phyloP scores from a whole-genome alignment of 2,797 vertebrate genomes.

The Karalla daura region DNA sequence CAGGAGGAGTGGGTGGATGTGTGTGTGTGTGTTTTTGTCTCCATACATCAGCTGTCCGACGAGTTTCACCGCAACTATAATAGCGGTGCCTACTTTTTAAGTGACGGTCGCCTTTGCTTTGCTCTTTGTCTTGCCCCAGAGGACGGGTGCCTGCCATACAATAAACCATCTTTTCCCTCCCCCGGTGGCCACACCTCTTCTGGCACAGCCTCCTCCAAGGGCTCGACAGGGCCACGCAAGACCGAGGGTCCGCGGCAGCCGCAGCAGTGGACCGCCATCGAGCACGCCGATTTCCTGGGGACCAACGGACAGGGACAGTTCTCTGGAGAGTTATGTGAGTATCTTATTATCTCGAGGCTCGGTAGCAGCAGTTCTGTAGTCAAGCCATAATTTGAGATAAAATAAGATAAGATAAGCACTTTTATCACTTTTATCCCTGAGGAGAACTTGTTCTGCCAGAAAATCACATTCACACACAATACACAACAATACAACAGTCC shows the following conservation, averaged over 20 bases:
- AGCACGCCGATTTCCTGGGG: conserved; percentile 94
- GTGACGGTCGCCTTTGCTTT: conserved; percentile 4
- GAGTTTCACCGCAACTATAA: conserved; percentile 41
- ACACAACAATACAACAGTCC: no score
- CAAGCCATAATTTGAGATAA: background rate
- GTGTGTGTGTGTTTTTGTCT: conserved; percentile 55
- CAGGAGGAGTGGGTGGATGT: conserved; percentile 17
- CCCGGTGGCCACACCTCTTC: conserved; percentile 97
- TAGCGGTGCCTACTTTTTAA: conserved; percentile 31
- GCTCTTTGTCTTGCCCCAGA: conserved; percentile 82
- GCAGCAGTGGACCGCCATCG: conserved; percentile 91
- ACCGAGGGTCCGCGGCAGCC: conserved; percentile 88
- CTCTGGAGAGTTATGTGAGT: conserved; percentile 98
- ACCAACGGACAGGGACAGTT: conserved; percentile 94
- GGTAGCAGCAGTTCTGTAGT: conserved; percentile 6
- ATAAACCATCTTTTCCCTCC: conserved; percentile 96
- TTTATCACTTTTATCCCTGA: no score
- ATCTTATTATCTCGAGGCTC: background rate
- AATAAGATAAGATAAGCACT: no score
- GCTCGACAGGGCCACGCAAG: conserved; percentile 97
- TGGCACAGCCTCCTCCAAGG: conserved; percentile 97
- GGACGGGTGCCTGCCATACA: conserved; percentile 94
- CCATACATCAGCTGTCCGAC: conserved; percentile 57
- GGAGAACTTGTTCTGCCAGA: no score
- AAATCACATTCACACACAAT: no score